These are phyloP conservation scores for Clistopyga incitator DNA, from an alignment of 2,888 invertebrate genomes.

Conservation along the genomic window DNA sequence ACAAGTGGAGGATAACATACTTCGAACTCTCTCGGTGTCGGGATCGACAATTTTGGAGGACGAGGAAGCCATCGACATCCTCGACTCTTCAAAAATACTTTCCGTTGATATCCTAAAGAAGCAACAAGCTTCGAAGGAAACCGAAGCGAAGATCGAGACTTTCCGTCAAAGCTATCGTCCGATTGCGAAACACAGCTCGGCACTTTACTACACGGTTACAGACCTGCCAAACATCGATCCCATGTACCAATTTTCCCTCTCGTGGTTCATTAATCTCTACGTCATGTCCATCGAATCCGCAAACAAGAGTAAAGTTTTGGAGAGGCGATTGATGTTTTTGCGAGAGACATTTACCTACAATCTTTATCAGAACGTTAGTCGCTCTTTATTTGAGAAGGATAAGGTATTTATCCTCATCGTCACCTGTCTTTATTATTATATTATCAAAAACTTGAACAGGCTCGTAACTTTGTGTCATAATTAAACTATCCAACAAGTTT, in stretches of 20 bases:
- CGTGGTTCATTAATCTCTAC: conserved; percentile 94
- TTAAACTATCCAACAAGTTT: too few relatives aligned
- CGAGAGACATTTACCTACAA: conserved; percentile 92
- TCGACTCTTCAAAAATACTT: conserved; percentile 93
- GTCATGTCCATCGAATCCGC: conserved; percentile 91
- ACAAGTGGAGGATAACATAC: conserved; percentile 94
- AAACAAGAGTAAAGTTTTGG: conserved; percentile 89
- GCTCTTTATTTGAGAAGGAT: conserved; percentile 94
- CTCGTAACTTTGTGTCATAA: too few relatives aligned
- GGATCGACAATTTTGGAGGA: conserved; percentile 97
- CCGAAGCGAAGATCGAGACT: conserved; percentile 91
- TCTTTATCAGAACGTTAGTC: conserved; percentile 92
- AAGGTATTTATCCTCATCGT: conserved; percentile 85
- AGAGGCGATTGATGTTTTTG: conserved; percentile 89
- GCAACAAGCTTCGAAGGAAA: conserved; percentile 91
- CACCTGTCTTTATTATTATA: not conserved
- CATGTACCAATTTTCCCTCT: conserved; percentile 95
- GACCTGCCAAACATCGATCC: conserved; percentile 94
- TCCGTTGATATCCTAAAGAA: conserved; percentile 93
- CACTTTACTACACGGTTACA: conserved; percentile 92
- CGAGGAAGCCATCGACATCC: conserved; percentile 93
- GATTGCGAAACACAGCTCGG: conserved; percentile 92
- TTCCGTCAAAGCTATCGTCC: conserved; percentile 91
- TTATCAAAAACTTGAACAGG: not conserved
- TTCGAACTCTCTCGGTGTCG: conserved; percentile 92